Percentiles rank a stretch among this genome's conserved stretches.
These are phyloP conservation scores for Myotis myotis DNA, from an alignment of 2,797 vertebrate species.

Conservation along the genomic window DNA sequence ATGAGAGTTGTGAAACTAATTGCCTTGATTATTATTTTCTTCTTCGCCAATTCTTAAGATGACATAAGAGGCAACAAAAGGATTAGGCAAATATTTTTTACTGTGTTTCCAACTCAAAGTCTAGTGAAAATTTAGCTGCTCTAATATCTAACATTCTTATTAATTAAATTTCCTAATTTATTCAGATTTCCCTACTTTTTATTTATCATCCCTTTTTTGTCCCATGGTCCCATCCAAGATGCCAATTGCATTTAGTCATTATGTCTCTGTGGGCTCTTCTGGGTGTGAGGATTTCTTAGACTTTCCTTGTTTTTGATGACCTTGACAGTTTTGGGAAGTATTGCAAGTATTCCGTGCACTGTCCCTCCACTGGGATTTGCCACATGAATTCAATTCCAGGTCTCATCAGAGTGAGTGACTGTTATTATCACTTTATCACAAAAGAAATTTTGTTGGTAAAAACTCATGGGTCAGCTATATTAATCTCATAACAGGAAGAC, in stretches of 20 bases:
- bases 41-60: not conserved
- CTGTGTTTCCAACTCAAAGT: not conserved
- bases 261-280: not conserved
- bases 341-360: not conserved
- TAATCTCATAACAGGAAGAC: constrained; percentile 84
- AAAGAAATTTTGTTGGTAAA: constrained; percentile 79
- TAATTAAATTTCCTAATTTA: not conserved
- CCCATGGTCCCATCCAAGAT: not conserved
- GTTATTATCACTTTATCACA: constrained; percentile 88
- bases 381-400: constrained; percentile 86
- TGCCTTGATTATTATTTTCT: not conserved
- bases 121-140: not conserved
- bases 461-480: constrained; percentile 87
- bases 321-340: not conserved
- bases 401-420: constrained; percentile 88
- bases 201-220: not conserved
- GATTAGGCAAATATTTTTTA: not conserved
- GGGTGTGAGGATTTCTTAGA: not conserved
- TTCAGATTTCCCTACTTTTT: not conserved
- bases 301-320: not conserved
- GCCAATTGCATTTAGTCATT: not conserved
- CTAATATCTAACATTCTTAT: not conserved
- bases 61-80: not conserved
- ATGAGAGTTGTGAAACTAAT: not conserved
- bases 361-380: constrained; percentile 26